These are phyloP conservation scores for Calypte anna DNA, from an alignment of 2,113 vertebrate genomes.

Conservation along the genomic window DNA sequence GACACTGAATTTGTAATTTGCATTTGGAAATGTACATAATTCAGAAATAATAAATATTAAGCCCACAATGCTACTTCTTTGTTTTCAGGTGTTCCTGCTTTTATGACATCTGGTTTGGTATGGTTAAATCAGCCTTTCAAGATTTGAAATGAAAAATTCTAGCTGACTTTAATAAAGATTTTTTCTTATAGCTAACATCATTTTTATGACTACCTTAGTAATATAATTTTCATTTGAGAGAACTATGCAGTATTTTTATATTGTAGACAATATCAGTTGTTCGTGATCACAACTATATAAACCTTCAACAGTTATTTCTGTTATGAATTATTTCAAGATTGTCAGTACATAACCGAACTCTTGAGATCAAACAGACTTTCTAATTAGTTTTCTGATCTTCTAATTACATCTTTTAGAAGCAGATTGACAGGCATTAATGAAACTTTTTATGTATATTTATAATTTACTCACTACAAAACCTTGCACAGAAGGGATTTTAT, in stretches of 20 bases:
- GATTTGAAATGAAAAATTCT: background rate
- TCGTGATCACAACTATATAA: slow-evolving; percentile 37
- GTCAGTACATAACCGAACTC: slow-evolving; percentile 28
- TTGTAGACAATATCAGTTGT: slow-evolving; percentile 40
- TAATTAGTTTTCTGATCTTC: slow-evolving; percentile 53
- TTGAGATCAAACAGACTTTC: slow-evolving; percentile 50
- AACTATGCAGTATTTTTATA: slow-evolving; percentile 9
- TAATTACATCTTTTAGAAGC: slow-evolving; percentile 52
- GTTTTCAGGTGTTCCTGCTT: background rate
- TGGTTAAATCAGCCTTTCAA: slow-evolving; percentile 15
- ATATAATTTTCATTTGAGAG: slow-evolving; percentile 36
- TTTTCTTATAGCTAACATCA: slow-evolving; percentile 27
- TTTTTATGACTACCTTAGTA: slow-evolving; percentile 40
- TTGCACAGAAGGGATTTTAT: background rate
- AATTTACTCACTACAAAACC: background rate
- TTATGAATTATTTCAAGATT: slow-evolving; percentile 49
- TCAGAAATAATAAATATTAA: background rate
- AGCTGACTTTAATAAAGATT: background rate
- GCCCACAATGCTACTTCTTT: background rate
- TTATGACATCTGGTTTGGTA: background rate
- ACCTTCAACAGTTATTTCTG: slow-evolving; percentile 47
- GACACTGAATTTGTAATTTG: background rate
- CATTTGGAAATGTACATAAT: background rate
- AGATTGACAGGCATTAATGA: slow-evolving; percentile 35
- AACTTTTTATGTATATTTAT: slow-evolving; percentile 1